A percentile compares a stretch with the other conserved stretches of the same genome.
phyloP scores from a whole-genome alignment of 1,140 invertebrate species.

The Zaprionus davidi region DNA sequence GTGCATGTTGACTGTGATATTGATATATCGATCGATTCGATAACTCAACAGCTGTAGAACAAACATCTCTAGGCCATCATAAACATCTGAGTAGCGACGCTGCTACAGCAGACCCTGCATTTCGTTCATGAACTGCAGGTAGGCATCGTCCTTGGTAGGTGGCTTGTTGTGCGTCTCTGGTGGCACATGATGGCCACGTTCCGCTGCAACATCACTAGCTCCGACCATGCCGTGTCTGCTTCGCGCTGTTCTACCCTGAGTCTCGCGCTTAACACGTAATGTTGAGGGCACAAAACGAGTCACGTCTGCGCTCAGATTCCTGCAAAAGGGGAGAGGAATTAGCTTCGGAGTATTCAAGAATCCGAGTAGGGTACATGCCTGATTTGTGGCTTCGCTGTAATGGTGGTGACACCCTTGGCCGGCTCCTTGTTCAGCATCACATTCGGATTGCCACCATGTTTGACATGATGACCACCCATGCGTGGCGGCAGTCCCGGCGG shows the following conservation, averaged over 20 bases:
- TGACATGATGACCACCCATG: slow-evolving; percentile 76
- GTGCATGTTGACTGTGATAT: background rate
- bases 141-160: slow-evolving; percentile 97
- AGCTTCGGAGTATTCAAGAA: background rate
- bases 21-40: background rate
- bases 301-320: slow-evolving; percentile 97
- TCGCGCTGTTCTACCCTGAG: slow-evolving; percentile 86
- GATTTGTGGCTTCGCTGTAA: slow-evolving; percentile 97
- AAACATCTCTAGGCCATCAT: background rate
- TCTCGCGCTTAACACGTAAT: slow-evolving; percentile 92
- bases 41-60: background rate
- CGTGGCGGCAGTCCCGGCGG: slow-evolving; percentile 87
- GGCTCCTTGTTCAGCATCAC: slow-evolving; percentile 80
- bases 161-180: slow-evolving; percentile 85
- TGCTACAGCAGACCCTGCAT: slow-evolving; percentile 95
- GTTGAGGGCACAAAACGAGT: slow-evolving; percentile 97
- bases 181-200: slow-evolving; percentile 48
- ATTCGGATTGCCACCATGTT: slow-evolving; percentile 37
- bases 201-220: slow-evolving; percentile 59
- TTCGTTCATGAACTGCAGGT: slow-evolving; percentile 99
- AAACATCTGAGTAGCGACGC: background rate
- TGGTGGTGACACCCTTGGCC: slow-evolving; percentile 87
- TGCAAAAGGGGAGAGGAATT: slow-evolving; percentile 41
- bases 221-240: slow-evolving; percentile 71
- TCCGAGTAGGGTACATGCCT: slow-evolving; percentile 62